A percentile compares a stretch with the other conserved stretches of the same genome.
These are phyloP conservation scores for Apamea epomidion DNA, from an alignment of 2,888 invertebrate species.

Conservation along the genomic window DNA sequence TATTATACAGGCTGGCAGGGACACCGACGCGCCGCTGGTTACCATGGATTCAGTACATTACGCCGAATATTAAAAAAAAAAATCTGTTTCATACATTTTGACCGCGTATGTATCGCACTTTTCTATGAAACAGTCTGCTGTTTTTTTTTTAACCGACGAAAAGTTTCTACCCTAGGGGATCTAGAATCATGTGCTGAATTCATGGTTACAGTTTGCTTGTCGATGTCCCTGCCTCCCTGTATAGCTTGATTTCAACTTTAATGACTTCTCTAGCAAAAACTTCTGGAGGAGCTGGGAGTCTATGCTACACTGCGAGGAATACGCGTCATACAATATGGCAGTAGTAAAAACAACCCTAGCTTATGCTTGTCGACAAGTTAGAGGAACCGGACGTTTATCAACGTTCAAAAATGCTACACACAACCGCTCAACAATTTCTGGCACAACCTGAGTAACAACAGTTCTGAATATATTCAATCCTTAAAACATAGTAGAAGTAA, in stretches of 20 bases:
- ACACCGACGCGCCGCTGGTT: no score
- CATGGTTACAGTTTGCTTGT: no score
- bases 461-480: background rate
- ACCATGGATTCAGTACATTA: no score
- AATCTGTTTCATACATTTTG: no score
- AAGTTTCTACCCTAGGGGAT: no score
- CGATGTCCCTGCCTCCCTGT: no score
- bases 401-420: conserved; percentile 10
- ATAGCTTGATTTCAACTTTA: background rate
- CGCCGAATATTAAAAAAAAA: no score
- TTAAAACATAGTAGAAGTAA: conserved; percentile 68
- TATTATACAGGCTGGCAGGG: no score
- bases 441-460: conserved; percentile 42
- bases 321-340: background rate
- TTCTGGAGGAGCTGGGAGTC: background rate
- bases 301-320: background rate
- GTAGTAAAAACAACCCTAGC: background rate
- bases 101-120: no score
- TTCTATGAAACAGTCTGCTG: no score
- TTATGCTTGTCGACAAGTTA: background rate
- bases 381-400: conserved; percentile 4
- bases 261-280: background rate
- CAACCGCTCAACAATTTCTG: conserved; percentile 22
- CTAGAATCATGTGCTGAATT: no score
- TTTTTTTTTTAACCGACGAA: no score